Evolutionary conservation across 1,140 invertebrate species (phyloP).

Genomic region (Cyclargus thomasi): DNA sequence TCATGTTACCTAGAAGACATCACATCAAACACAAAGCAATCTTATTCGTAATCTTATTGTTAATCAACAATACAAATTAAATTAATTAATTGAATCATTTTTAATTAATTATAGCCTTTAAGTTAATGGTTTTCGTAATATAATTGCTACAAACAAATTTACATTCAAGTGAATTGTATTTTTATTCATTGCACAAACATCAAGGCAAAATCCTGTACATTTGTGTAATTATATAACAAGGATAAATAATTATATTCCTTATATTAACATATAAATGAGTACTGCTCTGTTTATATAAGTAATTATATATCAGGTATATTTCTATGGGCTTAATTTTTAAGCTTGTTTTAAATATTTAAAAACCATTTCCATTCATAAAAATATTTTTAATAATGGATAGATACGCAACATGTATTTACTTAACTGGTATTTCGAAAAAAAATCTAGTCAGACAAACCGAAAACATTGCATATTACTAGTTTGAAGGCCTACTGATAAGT

Average conservation of each 20-base stretch:
- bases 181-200: background rate
- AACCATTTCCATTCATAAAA: too few species aligned
- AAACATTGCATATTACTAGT: too few species aligned
- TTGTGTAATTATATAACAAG: background rate
- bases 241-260: background rate
- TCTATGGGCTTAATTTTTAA: too few species aligned
- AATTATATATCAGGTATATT: too few species aligned
- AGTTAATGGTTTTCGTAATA: background rate
- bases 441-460: too few species aligned
- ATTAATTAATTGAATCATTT: background rate
- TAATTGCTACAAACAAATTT: background rate
- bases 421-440: too few species aligned
- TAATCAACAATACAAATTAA: conserved; percentile 9
- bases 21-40: background rate
- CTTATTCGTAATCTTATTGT: background rate
- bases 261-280: background rate
- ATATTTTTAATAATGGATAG: too few species aligned
- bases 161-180: background rate
- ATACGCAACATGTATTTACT: too few species aligned
- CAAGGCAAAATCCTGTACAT: background rate
- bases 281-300: too few species aligned
- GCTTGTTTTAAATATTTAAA: too few species aligned
- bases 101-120: conserved; percentile 10
- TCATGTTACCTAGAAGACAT: background rate
- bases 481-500: too few species aligned